Conservation (phyloP, 2,113 vertebrate species). For the Thunnus maccoyii region DNA sequence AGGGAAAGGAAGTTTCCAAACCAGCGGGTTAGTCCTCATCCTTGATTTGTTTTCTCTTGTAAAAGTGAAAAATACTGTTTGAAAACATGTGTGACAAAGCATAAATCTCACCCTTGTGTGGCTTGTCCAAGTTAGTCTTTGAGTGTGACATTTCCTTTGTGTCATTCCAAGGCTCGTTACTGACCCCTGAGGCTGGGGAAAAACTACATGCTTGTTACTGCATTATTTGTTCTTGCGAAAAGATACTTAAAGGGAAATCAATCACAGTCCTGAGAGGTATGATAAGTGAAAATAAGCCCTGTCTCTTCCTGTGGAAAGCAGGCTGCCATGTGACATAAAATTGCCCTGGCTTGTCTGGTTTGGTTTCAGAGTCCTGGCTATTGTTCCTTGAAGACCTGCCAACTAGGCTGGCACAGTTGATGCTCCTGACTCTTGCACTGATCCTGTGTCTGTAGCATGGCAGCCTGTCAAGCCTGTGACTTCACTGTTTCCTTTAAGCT, state of each 20-base stretch:
- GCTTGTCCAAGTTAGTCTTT: too few species aligned
- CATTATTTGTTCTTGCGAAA: not conserved
- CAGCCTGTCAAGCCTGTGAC: slow-evolving; percentile 48
- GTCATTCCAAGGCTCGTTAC: too few species aligned
- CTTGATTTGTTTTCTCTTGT: too few species aligned
- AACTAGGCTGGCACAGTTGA: slow-evolving; percentile 48
- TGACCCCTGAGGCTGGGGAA: too few species aligned
- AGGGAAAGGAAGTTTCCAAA: too few species aligned
- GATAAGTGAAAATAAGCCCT: slow-evolving; percentile 46
- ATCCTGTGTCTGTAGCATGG: slow-evolving; percentile 41
- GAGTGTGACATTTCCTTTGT: too few species aligned
- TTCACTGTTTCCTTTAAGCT: slow-evolving; percentile 43
- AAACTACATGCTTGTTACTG: not conserved
- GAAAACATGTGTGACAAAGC: too few species aligned
- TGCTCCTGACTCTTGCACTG: slow-evolving; percentile 40
- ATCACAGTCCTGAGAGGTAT: slow-evolving; percentile 23
- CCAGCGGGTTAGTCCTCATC: too few species aligned
- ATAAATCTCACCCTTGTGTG: too few species aligned
- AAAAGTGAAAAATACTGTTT: too few species aligned
- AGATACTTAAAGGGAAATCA: slow-evolving; percentile 21
- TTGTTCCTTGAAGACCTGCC: slow-evolving; percentile 58
- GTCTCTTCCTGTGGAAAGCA: slow-evolving; percentile 25
- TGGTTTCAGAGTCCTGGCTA: slow-evolving; percentile 48
- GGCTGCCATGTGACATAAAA: slow-evolving; percentile 48
- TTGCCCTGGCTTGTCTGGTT: slow-evolving; percentile 19